Conservation (phyloP, 2,888 invertebrate genomes). For the Diarsia rubi region DNA sequence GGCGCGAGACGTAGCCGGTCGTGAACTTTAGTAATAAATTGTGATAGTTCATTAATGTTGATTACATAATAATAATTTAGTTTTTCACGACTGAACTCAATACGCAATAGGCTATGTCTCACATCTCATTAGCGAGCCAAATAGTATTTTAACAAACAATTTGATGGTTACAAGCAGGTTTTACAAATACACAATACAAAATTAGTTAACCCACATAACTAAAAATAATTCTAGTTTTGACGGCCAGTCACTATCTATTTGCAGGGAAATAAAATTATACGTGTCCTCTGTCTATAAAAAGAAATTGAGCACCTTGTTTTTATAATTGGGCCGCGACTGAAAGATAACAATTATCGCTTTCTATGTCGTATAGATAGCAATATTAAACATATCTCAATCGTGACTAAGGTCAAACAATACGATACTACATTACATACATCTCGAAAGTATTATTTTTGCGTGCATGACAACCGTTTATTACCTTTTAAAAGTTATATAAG, state of each 20-base stretch:
- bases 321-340: constrained; percentile 27
- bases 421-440: not conserved
- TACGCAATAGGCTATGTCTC: constrained; percentile 23
- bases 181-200: not conserved
- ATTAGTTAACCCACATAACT: constrained; percentile 13
- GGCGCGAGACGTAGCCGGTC: not conserved
- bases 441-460: constrained; percentile 9
- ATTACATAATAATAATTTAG: constrained; percentile 25
- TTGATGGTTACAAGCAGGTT: constrained; percentile 15
- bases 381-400: constrained; percentile 38
- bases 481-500: constrained; percentile 44
- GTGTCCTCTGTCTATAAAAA: constrained; percentile 28
- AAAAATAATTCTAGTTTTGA: constrained; percentile 32
- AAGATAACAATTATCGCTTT: constrained; percentile 48
- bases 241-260: not conserved
- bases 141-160: not conserved
- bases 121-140: constrained; percentile 14
- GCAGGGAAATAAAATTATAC: constrained; percentile 6
- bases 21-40: constrained; percentile 27
- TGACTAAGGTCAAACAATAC: constrained; percentile 41
- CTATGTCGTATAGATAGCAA: constrained; percentile 32
- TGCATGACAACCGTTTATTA: constrained; percentile 44
- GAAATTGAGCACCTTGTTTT: constrained; percentile 28
- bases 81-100: constrained; percentile 13
- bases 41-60: constrained; percentile 20